Percentiles rank a stretch among this genome's conserved stretches.
Conservation (phyloP, 2,888 invertebrate genomes). For the Phalangium opilio region DNA sequence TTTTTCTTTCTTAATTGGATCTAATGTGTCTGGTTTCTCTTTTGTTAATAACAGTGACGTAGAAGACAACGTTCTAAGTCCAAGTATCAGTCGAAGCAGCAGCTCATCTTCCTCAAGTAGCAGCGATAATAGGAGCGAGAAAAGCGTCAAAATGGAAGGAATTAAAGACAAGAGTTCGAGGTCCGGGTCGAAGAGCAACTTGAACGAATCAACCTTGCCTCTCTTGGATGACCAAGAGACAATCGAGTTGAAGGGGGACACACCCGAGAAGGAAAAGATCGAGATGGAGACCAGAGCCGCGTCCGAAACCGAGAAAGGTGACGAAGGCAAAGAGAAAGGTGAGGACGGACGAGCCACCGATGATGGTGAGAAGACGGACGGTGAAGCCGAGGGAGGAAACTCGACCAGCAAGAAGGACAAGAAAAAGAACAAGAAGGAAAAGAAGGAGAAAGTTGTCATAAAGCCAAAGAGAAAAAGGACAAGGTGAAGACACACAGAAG, state of each 20-base stretch:
- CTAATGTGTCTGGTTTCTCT: too few species aligned
- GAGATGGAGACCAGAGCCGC: constrained; percentile 21
- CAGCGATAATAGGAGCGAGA: too few species aligned
- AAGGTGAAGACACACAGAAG: constrained; percentile 12
- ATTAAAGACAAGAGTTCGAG: constrained; percentile 19
- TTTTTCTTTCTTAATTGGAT: too few species aligned
- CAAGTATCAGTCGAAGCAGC: too few species aligned
- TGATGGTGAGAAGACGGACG: constrained; percentile 11
- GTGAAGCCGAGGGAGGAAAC: constrained; percentile 8
- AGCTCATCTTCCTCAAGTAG: too few species aligned
- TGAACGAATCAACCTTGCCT: constrained; percentile 25
- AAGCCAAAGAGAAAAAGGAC: neutral
- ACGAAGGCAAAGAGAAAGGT: constrained; percentile 16
- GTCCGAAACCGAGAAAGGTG: constrained; percentile 4
- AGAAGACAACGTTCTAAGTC: too few species aligned
- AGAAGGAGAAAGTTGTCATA: constrained; percentile 7
- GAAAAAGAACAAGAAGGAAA: constrained; percentile 15
- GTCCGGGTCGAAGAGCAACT: constrained; percentile 23
- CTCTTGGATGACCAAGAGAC: constrained; percentile 18
- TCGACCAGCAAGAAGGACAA: constrained; percentile 10
- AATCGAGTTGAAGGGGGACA: constrained; percentile 14
- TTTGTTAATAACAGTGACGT: too few species aligned
- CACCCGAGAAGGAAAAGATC: constrained; percentile 22
- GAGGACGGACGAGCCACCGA: constrained; percentile 16
- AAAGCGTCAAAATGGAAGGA: too few species aligned